Evolutionary conservation across 1,140 invertebrate genomes (phyloP).

Genomic region (Drosophila cardini): DNA sequence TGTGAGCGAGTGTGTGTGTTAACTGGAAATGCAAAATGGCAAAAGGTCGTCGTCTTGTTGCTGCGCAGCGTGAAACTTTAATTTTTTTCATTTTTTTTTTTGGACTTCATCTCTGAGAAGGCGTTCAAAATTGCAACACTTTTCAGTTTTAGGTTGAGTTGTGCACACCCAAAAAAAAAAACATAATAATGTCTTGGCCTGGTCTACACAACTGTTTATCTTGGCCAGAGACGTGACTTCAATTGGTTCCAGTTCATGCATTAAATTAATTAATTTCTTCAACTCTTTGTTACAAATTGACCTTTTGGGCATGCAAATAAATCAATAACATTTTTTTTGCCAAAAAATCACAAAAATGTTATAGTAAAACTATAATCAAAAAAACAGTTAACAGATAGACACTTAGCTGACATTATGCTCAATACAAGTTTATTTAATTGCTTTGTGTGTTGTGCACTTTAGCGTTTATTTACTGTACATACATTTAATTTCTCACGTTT

Average conservation of each 20-base stretch:
- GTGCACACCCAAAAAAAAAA: conserved; percentile 46
- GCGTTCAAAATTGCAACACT: conserved; percentile 52
- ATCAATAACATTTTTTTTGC: not conserved
- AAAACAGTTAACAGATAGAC: not conserved
- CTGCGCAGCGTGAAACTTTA: conserved; percentile 64
- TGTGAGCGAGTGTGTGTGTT: conserved; percentile 12
- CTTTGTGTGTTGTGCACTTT: not conserved
- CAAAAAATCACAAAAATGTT: not conserved
- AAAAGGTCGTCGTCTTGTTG: conserved; percentile 73
- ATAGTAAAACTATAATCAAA: not conserved
- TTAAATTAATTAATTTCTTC: conserved; percentile 22
- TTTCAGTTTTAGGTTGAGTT: conserved; percentile 19
- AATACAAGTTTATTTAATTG: not conserved
- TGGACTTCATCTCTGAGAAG: conserved; percentile 30
- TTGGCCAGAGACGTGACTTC: conserved; percentile 20
- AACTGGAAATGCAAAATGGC: conserved; percentile 66
- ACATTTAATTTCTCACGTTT: not conserved
- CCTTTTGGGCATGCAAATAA: conserved; percentile 4
- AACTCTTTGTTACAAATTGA: conserved; percentile 7
- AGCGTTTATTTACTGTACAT: not conserved
- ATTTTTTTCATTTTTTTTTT: conserved; percentile 11
- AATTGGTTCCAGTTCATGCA: conserved; percentile 35
- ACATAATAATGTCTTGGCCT: not conserved
- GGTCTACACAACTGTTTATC: conserved; percentile 11
- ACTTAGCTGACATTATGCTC: no score